Evolutionary conservation across 2,797 vertebrate genomes (phyloP).

Genomic region (Periparus ater): DNA sequence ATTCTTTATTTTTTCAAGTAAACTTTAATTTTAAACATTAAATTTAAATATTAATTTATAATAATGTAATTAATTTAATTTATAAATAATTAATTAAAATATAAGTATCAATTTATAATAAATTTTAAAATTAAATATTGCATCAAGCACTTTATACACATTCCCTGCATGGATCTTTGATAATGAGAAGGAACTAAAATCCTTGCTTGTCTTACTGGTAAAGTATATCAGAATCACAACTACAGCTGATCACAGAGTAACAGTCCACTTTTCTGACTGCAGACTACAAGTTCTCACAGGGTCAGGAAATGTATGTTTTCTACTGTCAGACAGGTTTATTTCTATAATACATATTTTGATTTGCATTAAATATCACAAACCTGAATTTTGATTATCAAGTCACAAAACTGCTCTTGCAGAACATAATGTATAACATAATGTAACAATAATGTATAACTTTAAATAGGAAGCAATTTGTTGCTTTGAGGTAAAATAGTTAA

Average conservation of each 20-base stretch:
- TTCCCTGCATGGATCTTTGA: background rate
- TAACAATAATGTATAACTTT: background rate
- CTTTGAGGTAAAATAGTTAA: background rate
- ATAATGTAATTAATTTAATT: too few species aligned
- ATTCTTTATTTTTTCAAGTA: background rate
- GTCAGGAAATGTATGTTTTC: background rate
- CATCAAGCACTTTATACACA: background rate
- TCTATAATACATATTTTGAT: background rate
- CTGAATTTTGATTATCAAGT: background rate
- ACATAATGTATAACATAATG: background rate
- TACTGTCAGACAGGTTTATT: background rate
- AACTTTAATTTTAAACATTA: background rate
- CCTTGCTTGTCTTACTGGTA: background rate
- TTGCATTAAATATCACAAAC: background rate
- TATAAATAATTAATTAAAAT: too few species aligned
- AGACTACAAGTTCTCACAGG: background rate
- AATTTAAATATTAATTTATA: too few species aligned
- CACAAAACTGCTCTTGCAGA: background rate
- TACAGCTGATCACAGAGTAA: background rate
- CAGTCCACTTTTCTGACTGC: background rate
- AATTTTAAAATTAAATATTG: background rate
- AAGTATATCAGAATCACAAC: background rate
- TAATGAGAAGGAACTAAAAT: background rate
- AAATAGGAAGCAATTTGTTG: background rate
- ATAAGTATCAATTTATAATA: too few species aligned